Conservation (phyloP, 1,140 invertebrate genomes). For the Eueides isabella region DNA sequence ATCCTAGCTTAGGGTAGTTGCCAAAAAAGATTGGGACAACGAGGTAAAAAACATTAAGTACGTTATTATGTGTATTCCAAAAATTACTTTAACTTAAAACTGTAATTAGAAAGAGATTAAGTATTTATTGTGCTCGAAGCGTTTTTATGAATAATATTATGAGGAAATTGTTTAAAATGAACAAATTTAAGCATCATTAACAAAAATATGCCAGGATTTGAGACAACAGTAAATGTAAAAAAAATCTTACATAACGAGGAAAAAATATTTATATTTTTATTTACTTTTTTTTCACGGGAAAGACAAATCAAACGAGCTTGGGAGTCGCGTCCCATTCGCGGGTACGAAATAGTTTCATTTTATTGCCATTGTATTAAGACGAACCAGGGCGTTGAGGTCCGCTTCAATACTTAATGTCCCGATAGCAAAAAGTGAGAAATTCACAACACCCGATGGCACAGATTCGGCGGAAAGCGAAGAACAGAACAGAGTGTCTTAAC, state of each 20-base stretch:
- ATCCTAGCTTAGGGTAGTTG: neutral
- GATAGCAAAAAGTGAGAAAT: too few relatives aligned
- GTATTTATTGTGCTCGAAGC: neutral
- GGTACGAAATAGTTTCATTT: too few relatives aligned
- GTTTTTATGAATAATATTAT: constrained; percentile 1
- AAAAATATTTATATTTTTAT: too few relatives aligned
- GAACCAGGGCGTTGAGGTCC: too few relatives aligned
- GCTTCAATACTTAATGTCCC: too few relatives aligned
- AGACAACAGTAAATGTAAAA: neutral
- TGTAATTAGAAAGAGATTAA: constrained; percentile 3
- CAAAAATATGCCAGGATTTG: neutral
- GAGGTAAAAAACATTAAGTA: neutral
- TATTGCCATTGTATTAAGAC: too few relatives aligned
- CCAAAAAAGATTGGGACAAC: neutral
- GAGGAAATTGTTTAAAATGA: neutral
- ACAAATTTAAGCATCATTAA: constrained; percentile 3
- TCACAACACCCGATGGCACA: too few relatives aligned
- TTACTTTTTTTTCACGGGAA: too few relatives aligned
- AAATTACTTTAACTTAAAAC: constrained; percentile 1
- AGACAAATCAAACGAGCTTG: too few relatives aligned
- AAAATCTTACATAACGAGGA: neutral
- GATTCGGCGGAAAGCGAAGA: too few relatives aligned
- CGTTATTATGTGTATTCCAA: neutral
- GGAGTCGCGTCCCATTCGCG: too few relatives aligned
- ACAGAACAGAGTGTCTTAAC: too few relatives aligned